phyloP scores from a whole-genome alignment of 2,888 invertebrate genomes.

The Timema podura region DNA sequence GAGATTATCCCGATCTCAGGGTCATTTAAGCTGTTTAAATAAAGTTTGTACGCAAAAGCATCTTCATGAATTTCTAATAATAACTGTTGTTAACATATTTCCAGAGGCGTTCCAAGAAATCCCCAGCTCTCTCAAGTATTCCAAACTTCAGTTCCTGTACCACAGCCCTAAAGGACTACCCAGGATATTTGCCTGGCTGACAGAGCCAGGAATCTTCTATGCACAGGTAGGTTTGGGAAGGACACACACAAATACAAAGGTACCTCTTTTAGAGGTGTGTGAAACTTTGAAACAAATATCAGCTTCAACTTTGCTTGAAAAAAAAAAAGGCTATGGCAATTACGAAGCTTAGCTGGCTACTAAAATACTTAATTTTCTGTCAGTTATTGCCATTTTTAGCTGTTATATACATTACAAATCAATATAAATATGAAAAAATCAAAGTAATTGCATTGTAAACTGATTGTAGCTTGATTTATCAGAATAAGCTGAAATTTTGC shows the following conservation, averaged over 20 bases:
- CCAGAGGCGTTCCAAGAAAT: slow-evolving; percentile 59
- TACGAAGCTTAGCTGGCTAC: background rate
- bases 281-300: no score
- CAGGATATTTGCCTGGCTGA: slow-evolving; percentile 82
- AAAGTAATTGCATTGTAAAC: no score
- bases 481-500: no score
- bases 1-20: no score
- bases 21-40: no score
- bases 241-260: background rate
- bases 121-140: slow-evolving; percentile 68
- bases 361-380: background rate
- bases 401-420: no score
- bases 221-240: slow-evolving; percentile 57
- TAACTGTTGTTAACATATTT: slow-evolving; percentile 5
- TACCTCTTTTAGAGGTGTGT: no score
- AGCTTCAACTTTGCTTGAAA: no score
- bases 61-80: background rate
- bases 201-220: slow-evolving; percentile 75
- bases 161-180: slow-evolving; percentile 61
- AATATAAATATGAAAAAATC: no score
- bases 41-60: no score
- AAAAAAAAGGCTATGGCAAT: no score
- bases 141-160: slow-evolving; percentile 74
- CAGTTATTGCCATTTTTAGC: background rate
- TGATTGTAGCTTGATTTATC: no score